These are phyloP conservation scores for Temnothorax unifasciatus DNA, from an alignment of 2,888 invertebrate genomes.

Conservation along the genomic window DNA sequence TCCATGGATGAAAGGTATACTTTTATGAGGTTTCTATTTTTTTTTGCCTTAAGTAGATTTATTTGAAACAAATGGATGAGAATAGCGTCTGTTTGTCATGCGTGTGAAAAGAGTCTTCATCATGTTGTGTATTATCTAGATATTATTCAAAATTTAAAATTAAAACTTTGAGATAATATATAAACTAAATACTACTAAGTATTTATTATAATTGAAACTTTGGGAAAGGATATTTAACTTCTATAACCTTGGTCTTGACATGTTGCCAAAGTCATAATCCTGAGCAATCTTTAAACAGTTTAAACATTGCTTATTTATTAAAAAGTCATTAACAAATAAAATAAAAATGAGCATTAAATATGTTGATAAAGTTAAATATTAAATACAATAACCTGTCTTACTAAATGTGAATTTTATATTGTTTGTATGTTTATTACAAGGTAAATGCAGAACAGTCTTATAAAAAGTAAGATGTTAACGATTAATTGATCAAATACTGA, in stretches of 20 bases:
- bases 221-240: neutral
- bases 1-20: constrained; percentile 94
- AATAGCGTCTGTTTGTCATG: neutral
- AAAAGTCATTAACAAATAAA: neutral
- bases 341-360: neutral
- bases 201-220: neutral
- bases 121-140: neutral
- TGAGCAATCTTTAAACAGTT: neutral
- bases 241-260: neutral
- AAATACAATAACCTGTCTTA: neutral
- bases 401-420: neutral
- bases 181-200: neutral
- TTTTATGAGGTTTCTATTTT: neutral
- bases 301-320: too few relatives aligned
- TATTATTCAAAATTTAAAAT: neutral
- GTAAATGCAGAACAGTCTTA: neutral
- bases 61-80: neutral
- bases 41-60: neutral
- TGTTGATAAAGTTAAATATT: neutral
- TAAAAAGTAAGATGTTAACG: neutral
- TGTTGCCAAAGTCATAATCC: neutral
- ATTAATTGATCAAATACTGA: constrained; percentile 19
- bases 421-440: too few relatives aligned
- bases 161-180: neutral
- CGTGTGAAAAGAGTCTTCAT: too few relatives aligned